phyloP scores from a whole-genome alignment of 1,140 invertebrate genomes.

The Tetragnatha versicolor region DNA sequence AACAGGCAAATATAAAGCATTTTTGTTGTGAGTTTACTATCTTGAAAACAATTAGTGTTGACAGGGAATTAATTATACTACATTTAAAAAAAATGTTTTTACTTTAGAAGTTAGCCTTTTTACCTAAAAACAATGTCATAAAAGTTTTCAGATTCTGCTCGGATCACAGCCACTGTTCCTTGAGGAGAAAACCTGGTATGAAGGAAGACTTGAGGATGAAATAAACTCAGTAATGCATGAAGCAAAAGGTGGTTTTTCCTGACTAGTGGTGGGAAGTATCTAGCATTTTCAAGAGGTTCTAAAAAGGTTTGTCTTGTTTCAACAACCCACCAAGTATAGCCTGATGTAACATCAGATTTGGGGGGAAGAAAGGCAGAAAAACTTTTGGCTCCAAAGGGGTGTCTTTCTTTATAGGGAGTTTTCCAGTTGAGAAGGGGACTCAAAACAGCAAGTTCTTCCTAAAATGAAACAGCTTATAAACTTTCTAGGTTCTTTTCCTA shows the following conservation, averaged over 20 bases:
- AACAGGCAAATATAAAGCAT: too few relatives aligned
- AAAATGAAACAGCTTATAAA: too few relatives aligned
- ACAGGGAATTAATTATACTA: too few relatives aligned
- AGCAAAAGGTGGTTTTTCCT: slow-evolving; percentile 1
- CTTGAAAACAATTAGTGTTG: too few relatives aligned
- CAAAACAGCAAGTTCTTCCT: slow-evolving; percentile 7
- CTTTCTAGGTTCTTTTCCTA: too few relatives aligned
- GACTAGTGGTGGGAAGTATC: slow-evolving; percentile 33
- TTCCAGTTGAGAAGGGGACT: slow-evolving; percentile 41
- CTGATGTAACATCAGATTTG: not conserved
- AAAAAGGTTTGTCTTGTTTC: slow-evolving; percentile 9
- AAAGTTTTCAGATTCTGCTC: slow-evolving; percentile 62
- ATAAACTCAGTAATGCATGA: slow-evolving; percentile 39
- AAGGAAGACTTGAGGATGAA: slow-evolving; percentile 44
- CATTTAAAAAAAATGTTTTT: too few relatives aligned
- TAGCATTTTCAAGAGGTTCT: slow-evolving; percentile 5
- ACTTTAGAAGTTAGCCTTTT: too few relatives aligned
- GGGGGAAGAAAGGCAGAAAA: slow-evolving; percentile 29
- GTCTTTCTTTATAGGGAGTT: not conserved
- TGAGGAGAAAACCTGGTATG: slow-evolving; percentile 62
- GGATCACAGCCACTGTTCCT: slow-evolving; percentile 61
- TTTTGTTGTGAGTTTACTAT: too few relatives aligned
- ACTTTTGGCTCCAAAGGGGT: slow-evolving; percentile 34
- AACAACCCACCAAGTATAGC: slow-evolving; percentile 47
- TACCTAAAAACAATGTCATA: slow-evolving; percentile 65